A percentile compares a stretch with the other conserved stretches of the same genome.
phyloP scores from a whole-genome alignment of 2,113 vertebrate genomes.

The Ctenodactylus gundi region DNA sequence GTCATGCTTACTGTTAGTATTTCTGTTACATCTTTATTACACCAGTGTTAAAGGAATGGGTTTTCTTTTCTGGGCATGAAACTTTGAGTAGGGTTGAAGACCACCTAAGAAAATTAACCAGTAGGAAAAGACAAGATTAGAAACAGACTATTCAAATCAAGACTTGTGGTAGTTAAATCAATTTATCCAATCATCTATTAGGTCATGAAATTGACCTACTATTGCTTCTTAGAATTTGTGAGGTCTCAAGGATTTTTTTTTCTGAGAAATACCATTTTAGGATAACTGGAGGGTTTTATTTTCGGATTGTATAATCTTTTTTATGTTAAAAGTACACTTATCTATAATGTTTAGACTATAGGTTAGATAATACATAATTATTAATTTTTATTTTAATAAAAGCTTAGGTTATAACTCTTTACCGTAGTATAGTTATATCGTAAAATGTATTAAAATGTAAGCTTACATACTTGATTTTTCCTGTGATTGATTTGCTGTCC shows the following conservation, averaged over 20 bases:
- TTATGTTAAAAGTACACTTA: background rate
- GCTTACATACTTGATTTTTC: background rate
- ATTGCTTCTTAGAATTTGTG: background rate
- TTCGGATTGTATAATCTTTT: background rate
- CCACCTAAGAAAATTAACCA: background rate
- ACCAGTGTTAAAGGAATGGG: background rate
- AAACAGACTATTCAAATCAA: background rate
- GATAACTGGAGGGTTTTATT: background rate
- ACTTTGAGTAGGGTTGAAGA: background rate
- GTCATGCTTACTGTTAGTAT: background rate
- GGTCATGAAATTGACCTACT: background rate
- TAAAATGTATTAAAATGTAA: background rate
- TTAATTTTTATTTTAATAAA: background rate
- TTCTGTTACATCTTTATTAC: background rate
- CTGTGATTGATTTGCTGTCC: slow-evolving; percentile 22
- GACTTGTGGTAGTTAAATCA: background rate
- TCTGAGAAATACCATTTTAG: background rate
- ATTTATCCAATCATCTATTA: background rate
- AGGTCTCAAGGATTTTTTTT: background rate
- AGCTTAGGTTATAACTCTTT: background rate
- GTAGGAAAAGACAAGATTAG: background rate
- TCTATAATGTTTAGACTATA: background rate
- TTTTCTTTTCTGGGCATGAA: background rate
- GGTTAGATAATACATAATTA: background rate
- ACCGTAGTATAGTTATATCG: background rate